Conservation (phyloP, 2,888 invertebrate genomes). For the Altica lythri region DNA sequence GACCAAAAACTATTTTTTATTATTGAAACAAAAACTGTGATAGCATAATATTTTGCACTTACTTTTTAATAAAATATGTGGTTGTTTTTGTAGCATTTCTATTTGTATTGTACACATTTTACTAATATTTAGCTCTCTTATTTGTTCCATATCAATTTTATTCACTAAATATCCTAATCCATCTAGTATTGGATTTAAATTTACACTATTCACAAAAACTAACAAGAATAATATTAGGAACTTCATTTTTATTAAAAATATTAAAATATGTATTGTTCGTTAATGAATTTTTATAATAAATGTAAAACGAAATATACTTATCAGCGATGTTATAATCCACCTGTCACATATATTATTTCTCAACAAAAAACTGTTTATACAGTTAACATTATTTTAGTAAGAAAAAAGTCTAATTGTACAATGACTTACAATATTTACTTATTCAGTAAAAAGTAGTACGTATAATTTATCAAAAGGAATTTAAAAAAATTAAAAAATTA, state of each 20-base stretch:
- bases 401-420: too few species aligned
- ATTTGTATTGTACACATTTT: neutral
- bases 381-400: too few species aligned
- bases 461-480: too few species aligned
- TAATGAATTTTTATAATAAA: neutral
- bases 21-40: neutral
- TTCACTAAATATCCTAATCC: neutral
- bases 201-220: neutral
- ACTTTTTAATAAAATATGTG: neutral
- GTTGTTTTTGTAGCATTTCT: neutral
- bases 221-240: neutral
- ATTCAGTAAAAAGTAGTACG: too few species aligned
- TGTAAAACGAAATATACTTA: neutral
- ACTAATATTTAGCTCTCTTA: neutral
- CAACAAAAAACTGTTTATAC: neutral
- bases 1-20: neutral
- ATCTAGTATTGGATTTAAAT: neutral
- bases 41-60: neutral
- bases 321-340: slow-evolving; percentile 4
- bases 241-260: neutral
- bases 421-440: too few species aligned
- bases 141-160: neutral
- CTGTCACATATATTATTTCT: neutral
- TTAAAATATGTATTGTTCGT: neutral
- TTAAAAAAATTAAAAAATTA: too few species aligned